phyloP scores from a whole-genome alignment of 1,140 invertebrate species.

The Caenorhabditis remanei region DNA sequence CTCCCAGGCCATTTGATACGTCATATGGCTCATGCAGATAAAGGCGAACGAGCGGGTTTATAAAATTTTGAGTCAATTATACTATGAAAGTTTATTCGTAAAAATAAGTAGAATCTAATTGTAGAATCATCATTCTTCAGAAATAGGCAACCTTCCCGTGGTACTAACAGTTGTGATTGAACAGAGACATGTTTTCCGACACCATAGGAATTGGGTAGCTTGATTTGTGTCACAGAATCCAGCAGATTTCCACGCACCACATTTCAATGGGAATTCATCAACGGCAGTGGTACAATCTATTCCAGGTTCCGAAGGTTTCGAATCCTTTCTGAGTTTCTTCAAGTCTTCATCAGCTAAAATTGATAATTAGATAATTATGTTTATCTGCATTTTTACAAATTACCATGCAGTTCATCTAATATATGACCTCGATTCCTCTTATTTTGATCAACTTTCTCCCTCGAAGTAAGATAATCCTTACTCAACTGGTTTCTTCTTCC shows the following conservation, averaged over 20 bases:
- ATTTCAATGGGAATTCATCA: conserved; percentile 23
- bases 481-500: not conserved
- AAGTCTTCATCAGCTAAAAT: not conserved
- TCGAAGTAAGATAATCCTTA: not conserved
- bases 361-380: no score
- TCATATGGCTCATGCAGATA: conserved; percentile 36
- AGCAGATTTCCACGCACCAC: conserved; percentile 22
- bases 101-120: no score
- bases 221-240: conserved; percentile 46
- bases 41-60: conserved; percentile 22
- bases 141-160: not conserved
- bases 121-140: not conserved
- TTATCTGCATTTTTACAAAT: no score
- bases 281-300: conserved; percentile 10
- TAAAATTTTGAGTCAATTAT: not conserved
- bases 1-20: conserved; percentile 37
- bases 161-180: not conserved
- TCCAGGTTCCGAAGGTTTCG: not conserved
- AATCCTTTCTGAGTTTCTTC: not conserved
- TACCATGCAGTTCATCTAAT: conserved; percentile 8
- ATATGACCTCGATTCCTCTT: conserved; percentile 27
- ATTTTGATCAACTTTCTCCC: conserved; percentile 22
- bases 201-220: conserved; percentile 21
- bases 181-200: conserved; percentile 14
- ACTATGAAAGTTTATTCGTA: no score